A percentile compares a stretch with the other conserved stretches of the same genome.
Conservation (phyloP, 2,797 vertebrate genomes). For the Chelonia mydas region DNA sequence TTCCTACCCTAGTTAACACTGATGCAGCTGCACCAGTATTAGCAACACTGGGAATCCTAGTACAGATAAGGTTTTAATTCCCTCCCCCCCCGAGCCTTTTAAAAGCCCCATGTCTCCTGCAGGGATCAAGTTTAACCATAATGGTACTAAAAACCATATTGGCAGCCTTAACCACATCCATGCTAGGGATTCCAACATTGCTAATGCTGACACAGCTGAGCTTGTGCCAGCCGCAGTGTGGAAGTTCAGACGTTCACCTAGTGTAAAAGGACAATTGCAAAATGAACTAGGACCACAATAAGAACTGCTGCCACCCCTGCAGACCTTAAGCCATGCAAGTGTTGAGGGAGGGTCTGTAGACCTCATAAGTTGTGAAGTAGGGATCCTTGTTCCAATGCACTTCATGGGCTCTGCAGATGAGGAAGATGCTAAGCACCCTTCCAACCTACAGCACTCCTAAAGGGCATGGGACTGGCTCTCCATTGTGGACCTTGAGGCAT, state of each 20-base stretch:
- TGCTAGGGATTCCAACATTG: neutral
- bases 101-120: neutral
- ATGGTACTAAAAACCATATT: neutral
- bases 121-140: neutral
- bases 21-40: neutral
- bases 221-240: neutral
- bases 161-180: neutral
- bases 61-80: neutral
- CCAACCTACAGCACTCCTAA: neutral
- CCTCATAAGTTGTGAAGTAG: neutral
- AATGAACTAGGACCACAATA: neutral
- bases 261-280: neutral
- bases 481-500: neutral
- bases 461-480: neutral
- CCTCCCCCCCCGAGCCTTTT: accelerated
- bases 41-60: neutral
- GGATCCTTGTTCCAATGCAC: neutral
- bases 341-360: neutral
- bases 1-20: neutral
- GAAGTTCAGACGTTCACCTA: neutral
- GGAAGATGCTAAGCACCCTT: conserved; percentile 37
- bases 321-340: neutral
- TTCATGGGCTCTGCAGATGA: conserved; percentile 25
- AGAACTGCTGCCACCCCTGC: neutral
- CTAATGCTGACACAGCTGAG: no score